Conservation (phyloP, 2,113 vertebrate genomes). For the Seriola aureovittata region DNA sequence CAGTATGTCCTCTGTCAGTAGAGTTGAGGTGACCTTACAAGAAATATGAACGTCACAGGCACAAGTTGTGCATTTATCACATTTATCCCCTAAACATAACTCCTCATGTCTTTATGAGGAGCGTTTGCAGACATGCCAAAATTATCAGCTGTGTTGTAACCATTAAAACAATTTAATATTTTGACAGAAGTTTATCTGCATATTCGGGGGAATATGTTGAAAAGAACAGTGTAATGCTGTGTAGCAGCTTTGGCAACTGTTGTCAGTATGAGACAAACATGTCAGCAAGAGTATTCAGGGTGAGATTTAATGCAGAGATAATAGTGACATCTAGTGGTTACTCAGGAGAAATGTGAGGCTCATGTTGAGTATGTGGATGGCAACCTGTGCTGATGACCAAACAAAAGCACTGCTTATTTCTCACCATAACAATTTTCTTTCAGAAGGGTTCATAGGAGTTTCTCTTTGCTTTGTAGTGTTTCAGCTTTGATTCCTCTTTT, state of each 20-base stretch:
- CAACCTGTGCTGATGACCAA: neutral
- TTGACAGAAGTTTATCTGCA: constrained; percentile 10
- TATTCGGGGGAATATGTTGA: neutral
- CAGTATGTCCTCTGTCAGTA: constrained; percentile 16
- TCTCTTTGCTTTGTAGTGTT: neutral
- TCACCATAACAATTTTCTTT: constrained; percentile 3
- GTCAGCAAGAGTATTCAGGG: constrained; percentile 27
- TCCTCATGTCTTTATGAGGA: neutral
- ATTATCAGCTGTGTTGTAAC: neutral
- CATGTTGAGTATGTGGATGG: neutral
- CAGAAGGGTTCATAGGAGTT: constrained; percentile 9
- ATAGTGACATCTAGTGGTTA: constrained; percentile 78
- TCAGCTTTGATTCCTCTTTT: neutral
- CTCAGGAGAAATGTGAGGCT: neutral
- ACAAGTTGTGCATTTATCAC: constrained; percentile 25
- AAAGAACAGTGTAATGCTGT: constrained; percentile 18
- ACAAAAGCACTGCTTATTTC: constrained; percentile 21
- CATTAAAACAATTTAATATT: neutral
- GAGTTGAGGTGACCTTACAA: constrained; percentile 47
- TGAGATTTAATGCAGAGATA: constrained; percentile 59
- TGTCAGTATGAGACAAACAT: constrained; percentile 39
- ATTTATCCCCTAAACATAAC: neutral
- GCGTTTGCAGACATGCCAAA: neutral
- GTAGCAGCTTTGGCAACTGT: constrained; percentile 11
- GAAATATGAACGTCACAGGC: constrained; percentile 4